Evolutionary conservation across 1,140 invertebrate species (phyloP), one percentile per base, ranked within the genome.

Genomic region (Parasteatoda tepidariorum): DNA sequence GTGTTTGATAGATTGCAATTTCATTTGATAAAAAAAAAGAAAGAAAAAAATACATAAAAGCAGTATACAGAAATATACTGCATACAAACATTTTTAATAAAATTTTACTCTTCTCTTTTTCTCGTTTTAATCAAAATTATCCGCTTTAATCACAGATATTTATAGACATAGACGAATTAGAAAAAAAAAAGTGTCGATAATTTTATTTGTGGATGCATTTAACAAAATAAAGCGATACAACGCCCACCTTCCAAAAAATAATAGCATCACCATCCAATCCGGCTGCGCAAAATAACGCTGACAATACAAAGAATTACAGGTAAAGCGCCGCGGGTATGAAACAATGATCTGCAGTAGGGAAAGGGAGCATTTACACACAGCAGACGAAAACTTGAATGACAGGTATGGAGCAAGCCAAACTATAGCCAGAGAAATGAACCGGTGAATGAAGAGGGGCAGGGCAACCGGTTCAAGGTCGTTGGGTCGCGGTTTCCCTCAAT

Each of bases 351-450:
- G 30, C 38, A 30, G 48, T 38, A 75, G 59, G n/a, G 33, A 61
- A 59, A 61, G 18, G 57, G 30, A 13, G 41, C 73, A 48, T 48
- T 48, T 48, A 48, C 38, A 48, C 38, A 13, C 30, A 78, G 67
- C 31, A 59, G 59, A 64, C n/a, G 3, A 34, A 26, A 79, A 82
- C 78, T 82, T 71, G 78, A 82, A 82, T 82, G 78, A 82, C 78
- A 82, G 78, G 78, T 70, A 71, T 33, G 67, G 55, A 33, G 18
- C 30, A 68, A 22, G 6, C n/a, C 54, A 48, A 48, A 18, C 38
- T 48, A 18, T 48, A 48, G 38, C 18, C 9, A 13, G 38, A 30
- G 61, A 64, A 31, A 59, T 18, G 38, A 48, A 18, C 38, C 38
- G 26, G 61, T 64, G 61, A 64, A 33, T 64, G 61, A 33, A 33